Evolutionary conservation across 1,140 invertebrate species (phyloP), one percentile per base, ranked within the genome.

Genomic region (Cotesia chilonis): DNA sequence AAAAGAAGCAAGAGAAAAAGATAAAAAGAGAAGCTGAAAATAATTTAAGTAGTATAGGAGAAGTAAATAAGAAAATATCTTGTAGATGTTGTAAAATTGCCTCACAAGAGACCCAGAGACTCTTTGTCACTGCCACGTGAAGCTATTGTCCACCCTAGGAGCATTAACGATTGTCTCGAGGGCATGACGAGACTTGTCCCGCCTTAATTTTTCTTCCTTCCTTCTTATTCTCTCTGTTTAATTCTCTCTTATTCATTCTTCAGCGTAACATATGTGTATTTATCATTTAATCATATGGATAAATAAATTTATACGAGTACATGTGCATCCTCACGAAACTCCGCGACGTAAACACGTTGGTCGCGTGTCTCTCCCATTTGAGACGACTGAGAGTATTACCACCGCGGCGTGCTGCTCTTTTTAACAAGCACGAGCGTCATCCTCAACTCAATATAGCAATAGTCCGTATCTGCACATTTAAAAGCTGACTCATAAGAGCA

Each of bases 111-210:
- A 47, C 6, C 41, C 38, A 47, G 52, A 51, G 60, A 64, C 68
- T 55, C 66, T 75, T 75, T 71, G 70, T 75, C 74, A 72, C 74
- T 69, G 74, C 67, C 70, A 72, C 70, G 59, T 55, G 63, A 66
- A 75, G 52, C 70, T 66, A 69, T 75, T 75, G 74, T 75, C 67
- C 67, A 38, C 28, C 66, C 55, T 51, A 64, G 52, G 54, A 70
- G 38, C 74, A 75, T 75, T 66, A 72, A 72, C 70, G 67, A 72
- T 74, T 67, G 68, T 72, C 73, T 70, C 57, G 68, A 61, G 38
- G 38, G 60, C 41, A 70, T 70, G 68, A 70, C 47, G 57, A 70
- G 68, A 70, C 36, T n/a, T 47, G 68, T 61, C 38, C 47, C 68
- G 37, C 17, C 37, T 41, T 63, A 9, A 41, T 70, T 70, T n/a